A percentile compares a stretch with the other conserved stretches of the same genome.
These are phyloP conservation scores for Lepilemur ruficaudatus DNA, from an alignment of 2,797 vertebrate species.

Conservation along the genomic window DNA sequence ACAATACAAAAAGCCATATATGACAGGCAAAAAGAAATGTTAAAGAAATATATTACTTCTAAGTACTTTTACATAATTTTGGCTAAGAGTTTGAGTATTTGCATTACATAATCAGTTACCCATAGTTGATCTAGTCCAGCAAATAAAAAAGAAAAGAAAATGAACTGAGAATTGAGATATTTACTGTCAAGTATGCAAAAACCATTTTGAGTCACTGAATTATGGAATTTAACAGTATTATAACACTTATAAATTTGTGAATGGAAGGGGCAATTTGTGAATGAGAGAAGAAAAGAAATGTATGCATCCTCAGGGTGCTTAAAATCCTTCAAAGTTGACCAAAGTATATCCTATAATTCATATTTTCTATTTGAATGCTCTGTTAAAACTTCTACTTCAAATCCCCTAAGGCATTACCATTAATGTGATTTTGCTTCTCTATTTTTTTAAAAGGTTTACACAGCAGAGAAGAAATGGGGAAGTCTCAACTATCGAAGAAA, in stretches of 20 bases:
- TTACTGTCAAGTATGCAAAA: background rate
- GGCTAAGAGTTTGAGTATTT: background rate
- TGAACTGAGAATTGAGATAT: background rate
- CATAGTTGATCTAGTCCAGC: background rate
- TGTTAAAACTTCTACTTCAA: background rate
- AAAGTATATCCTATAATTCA: background rate
- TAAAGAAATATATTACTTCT: background rate
- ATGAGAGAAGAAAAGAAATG: background rate
- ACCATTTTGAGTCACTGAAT: background rate
- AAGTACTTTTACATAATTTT: background rate
- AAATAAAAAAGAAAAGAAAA: background rate
- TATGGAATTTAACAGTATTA: background rate
- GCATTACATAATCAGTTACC: background rate
- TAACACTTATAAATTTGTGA: conserved; percentile 4
- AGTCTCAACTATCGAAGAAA: conserved; percentile 14
- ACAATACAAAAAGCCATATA: background rate
- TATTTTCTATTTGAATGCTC: conserved; percentile 13
- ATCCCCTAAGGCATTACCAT: background rate
- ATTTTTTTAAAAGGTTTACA: background rate
- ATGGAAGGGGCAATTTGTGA: background rate
- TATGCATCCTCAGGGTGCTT: background rate
- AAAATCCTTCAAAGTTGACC: background rate
- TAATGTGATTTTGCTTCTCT: background rate
- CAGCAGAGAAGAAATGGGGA: background rate
- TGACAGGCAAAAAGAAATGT: background rate